Evolutionary conservation across 2,888 invertebrate species (phyloP).

Genomic region (Agrotis puta): DNA sequence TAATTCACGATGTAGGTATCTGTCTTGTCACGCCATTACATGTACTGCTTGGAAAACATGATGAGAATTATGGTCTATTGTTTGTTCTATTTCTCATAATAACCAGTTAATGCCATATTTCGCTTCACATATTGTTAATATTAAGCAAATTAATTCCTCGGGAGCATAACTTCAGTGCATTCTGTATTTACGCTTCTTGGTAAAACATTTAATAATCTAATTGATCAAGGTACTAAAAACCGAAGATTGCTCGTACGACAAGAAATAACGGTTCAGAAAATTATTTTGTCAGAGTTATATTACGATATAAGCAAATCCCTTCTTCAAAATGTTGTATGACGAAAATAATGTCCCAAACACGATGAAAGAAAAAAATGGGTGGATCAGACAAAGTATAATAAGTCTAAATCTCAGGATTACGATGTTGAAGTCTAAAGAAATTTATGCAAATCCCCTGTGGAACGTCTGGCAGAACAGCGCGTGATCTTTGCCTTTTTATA

Average conservation of each 20-base stretch:
- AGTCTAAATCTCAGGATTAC: constrained; percentile 54
- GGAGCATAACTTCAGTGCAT: constrained; percentile 23
- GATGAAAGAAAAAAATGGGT: constrained; percentile 33
- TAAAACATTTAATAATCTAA: constrained; percentile 40
- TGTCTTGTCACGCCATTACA: constrained; percentile 17
- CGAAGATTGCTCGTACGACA: constrained; percentile 4
- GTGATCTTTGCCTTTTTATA: constrained; percentile 43
- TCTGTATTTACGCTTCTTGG: constrained; percentile 40
- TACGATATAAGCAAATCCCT: constrained; percentile 16
- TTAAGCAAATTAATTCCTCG: constrained; percentile 45
- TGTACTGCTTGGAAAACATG: constrained; percentile 6
- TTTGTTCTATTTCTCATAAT: constrained; percentile 36
- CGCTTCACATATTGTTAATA: constrained; percentile 25
- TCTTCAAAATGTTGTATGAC: constrained; percentile 6
- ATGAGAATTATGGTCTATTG: constrained; percentile 22
- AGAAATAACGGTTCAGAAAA: constrained; percentile 24
- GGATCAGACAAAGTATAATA: constrained; percentile 53
- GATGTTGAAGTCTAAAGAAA: constrained; percentile 47
- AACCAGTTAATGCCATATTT: constrained; percentile 22
- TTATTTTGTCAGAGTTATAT: constrained; percentile 23
- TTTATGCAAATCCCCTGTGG: constrained; percentile 58
- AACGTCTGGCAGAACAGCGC: constrained; percentile 40
- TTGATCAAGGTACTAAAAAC: constrained; percentile 43
- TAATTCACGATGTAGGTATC: not conserved
- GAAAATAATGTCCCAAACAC: constrained; percentile 36